Evolutionary conservation across 2,888 invertebrate genomes (phyloP).

Genomic region (Ceraclea dissimilis): DNA sequence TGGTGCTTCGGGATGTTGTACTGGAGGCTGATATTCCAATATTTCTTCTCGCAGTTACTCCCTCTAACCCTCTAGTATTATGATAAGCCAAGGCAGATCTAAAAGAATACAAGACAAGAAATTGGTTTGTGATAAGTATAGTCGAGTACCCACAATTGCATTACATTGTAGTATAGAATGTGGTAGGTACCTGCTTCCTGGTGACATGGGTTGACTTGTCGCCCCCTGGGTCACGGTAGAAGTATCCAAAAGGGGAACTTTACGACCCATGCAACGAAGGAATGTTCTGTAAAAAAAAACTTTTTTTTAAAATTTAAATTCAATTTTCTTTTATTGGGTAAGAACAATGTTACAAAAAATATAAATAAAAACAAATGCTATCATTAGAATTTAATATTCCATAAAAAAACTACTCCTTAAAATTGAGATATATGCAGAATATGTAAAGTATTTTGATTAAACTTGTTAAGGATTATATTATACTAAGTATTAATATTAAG

Average conservation of each 20-base stretch:
- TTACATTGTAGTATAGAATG: background rate
- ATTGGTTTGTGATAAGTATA: no score
- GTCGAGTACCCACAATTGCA: no score
- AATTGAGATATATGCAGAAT: no score
- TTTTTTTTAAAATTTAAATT: background rate
- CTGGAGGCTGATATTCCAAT: conserved; percentile 93
- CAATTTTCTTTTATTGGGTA: conserved; percentile 2
- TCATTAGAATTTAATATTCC: no score
- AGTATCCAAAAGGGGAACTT: conserved; percentile 71
- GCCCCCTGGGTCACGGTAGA: conserved; percentile 61
- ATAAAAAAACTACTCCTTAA: no score
- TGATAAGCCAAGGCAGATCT: conserved; percentile 79
- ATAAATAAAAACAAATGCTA: no score
- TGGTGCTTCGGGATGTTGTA: conserved; percentile 89
- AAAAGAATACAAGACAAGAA: background rate
- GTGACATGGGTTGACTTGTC: conserved; percentile 69
- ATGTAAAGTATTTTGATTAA: no score
- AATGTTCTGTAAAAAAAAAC: conserved; percentile 49
- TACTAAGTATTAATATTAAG: no score
- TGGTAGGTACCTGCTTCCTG: conserved; percentile 39
- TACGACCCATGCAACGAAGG: conserved; percentile 70
- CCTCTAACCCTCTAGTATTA: conserved; percentile 48
- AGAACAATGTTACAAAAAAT: no score
- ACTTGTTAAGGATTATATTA: no score
- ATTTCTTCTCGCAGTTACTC: conserved; percentile 60